phyloP scores from a whole-genome alignment of 92 coral and sea anemone genomes.

The Hydrozoanthus gracilis region DNA sequence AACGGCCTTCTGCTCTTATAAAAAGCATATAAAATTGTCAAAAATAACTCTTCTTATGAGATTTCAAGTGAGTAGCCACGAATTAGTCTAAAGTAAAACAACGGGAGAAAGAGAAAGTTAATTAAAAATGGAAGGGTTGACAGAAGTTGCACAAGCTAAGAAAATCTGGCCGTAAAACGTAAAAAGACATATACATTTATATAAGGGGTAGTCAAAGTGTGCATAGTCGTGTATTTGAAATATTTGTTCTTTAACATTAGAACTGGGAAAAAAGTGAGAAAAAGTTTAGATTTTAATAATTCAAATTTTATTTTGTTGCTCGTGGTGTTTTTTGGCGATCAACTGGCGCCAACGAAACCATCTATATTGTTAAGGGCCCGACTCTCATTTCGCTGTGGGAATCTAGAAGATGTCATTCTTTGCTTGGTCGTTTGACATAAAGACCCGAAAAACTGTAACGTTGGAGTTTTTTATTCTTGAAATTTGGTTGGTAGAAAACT shows the following conservation, averaged over 20 bases:
- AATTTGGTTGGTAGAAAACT: slow-evolving; percentile 2
- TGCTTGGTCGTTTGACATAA: not conserved
- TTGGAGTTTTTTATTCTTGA: not conserved
- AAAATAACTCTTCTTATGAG: too few species aligned
- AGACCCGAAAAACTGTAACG: not conserved
- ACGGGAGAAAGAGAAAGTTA: not conserved
- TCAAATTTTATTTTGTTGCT: not conserved
- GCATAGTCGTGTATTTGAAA: too few species aligned
- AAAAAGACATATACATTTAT: too few species aligned
- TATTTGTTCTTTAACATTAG: too few species aligned
- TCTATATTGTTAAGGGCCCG: not conserved
- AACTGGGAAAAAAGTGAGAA: too few species aligned
- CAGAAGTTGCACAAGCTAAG: not conserved
- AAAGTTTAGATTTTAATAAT: not conserved
- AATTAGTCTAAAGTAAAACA: not conserved
- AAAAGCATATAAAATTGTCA: too few species aligned
- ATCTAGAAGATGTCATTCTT: slow-evolving; percentile 1
- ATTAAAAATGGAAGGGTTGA: not conserved
- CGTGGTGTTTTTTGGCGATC: slow-evolving; percentile 8
- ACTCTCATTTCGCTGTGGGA: slow-evolving; percentile 29
- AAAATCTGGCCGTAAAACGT: not conserved
- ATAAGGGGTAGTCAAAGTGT: too few species aligned
- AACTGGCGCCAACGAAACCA: slow-evolving; percentile 1
- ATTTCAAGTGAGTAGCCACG: too few species aligned
- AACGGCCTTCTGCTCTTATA: too few species aligned